These are phyloP conservation scores for Poecilia latipinna DNA, from an alignment of 2,113 vertebrate genomes.

Conservation along the genomic window DNA sequence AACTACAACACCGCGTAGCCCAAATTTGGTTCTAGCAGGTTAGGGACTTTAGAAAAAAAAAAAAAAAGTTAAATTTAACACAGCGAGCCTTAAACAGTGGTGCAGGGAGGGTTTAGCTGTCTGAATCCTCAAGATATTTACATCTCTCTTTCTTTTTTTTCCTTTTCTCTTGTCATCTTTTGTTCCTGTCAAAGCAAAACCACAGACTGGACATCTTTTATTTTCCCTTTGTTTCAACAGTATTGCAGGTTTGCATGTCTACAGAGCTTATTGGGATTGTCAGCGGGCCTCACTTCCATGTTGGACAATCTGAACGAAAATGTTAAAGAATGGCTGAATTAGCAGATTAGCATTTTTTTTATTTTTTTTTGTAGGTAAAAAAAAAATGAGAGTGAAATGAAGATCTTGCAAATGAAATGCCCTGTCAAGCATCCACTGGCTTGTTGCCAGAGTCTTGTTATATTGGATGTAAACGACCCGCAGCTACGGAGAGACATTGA, in stretches of 20 bases:
- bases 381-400: not conserved
- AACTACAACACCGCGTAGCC: not conserved
- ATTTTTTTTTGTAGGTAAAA: no score
- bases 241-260: slow-evolving; percentile 4
- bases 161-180: not conserved
- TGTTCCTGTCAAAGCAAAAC: slow-evolving; percentile 2
- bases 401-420: not conserved
- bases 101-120: not conserved
- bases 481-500: slow-evolving; percentile 6
- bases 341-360: not conserved
- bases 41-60: not conserved
- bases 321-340: not conserved
- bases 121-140: not conserved
- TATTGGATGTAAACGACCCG: not conserved
- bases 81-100: not conserved
- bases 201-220: not conserved
- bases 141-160: not conserved
- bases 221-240: not conserved
- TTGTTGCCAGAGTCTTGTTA: not conserved
- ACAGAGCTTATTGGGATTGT: not conserved
- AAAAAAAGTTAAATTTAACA: not conserved
- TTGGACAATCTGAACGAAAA: not conserved
- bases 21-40: not conserved
- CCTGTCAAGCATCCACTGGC: not conserved
- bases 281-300: not conserved